Percentiles rank a stretch among this genome's conserved stretches.
Evolutionary conservation across 2,797 vertebrate genomes (phyloP).

Genomic region (Eospalax fontanierii): DNA sequence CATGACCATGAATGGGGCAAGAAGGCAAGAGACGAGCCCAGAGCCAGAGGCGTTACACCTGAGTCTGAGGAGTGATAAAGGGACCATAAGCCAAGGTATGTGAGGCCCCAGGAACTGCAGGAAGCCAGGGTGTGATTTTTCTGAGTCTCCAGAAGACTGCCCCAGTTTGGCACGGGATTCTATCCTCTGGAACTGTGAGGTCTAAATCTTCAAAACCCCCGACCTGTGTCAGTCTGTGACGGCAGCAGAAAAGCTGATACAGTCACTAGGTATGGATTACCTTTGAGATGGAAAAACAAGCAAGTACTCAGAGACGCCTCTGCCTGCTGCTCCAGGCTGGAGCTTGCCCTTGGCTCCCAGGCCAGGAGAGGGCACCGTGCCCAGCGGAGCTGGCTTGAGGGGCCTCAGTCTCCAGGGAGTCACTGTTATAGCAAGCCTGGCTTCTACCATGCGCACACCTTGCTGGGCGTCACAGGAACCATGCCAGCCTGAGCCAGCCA

Average conservation of each 20-base stretch:
- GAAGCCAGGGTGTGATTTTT: background rate
- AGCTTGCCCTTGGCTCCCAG: background rate
- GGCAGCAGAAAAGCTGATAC: background rate
- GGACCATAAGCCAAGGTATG: accelerated
- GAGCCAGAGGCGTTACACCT: accelerated
- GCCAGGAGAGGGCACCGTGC: background rate
- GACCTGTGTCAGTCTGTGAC: background rate
- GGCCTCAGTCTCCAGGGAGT: background rate
- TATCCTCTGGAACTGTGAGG: background rate
- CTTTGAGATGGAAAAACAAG: background rate
- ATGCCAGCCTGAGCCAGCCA: background rate
- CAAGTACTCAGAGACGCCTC: background rate
- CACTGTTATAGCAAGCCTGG: background rate
- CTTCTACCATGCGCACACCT: background rate
- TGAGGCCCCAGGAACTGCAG: accelerated
- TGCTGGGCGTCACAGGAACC: background rate
- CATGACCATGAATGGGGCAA: background rate
- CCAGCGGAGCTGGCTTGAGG: background rate
- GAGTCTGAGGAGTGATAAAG: background rate
- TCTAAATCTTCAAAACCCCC: background rate
- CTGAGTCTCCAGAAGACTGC: accelerated
- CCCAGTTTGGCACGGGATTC: background rate
- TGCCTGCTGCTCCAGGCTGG: background rate
- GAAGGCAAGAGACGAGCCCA: background rate
- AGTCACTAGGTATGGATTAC: background rate